Base-by-base conservation (phyloP, 2,797 vertebrate genomes). In the Ibycter americanus region DNA sequence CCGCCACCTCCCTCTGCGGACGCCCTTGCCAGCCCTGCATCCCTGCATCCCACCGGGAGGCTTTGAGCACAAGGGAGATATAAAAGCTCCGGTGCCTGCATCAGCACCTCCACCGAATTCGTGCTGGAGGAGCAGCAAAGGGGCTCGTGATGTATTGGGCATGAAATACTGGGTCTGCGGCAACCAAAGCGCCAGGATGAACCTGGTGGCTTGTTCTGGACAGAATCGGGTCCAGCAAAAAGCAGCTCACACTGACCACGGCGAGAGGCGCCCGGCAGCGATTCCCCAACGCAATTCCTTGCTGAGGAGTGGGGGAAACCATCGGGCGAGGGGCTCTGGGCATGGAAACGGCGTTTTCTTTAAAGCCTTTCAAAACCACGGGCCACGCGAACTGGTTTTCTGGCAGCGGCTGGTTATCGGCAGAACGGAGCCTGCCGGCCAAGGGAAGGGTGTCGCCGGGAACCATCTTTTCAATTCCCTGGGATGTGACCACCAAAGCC, bases 231-330 rank as follows among this genome's bases (percentile, higher is more conserved):
- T 18, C 72, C 49, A 15, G 59, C 42, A 34, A 67, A 71, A 54
- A 87, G 59, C 42, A 32, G 8, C 18, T 46, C 66, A 2, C 40
- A 4, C 27, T 9, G 32, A 36, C 31, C 11, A 8, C 31, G 10
- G 65, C 1, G 1, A 17, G 38, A 54, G 44, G 9, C 12, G 1
- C 10, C 29, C 5, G 1, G 29, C n/a, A 52, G 83, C 6, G 3
- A 46, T 4, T 40, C 34, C 66, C 58, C 21, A 18, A 1, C 0
- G 12, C 0, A 1, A 9, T 34, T 51, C 56, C 56, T 47, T 19
- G 18, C 74, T 66, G 74, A 38, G 67, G 15, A 56, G 12, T 2
- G 21, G 0, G 0, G 25, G 7, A 25, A 59, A 27, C 15, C 4
- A 1, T 56, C 14, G 4, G 1, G 11, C 8, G 12, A 8, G 11